These are phyloP conservation scores for Sebastes hubbsi DNA, from an alignment of 2,797 vertebrate genomes.

Conservation along the genomic window DNA sequence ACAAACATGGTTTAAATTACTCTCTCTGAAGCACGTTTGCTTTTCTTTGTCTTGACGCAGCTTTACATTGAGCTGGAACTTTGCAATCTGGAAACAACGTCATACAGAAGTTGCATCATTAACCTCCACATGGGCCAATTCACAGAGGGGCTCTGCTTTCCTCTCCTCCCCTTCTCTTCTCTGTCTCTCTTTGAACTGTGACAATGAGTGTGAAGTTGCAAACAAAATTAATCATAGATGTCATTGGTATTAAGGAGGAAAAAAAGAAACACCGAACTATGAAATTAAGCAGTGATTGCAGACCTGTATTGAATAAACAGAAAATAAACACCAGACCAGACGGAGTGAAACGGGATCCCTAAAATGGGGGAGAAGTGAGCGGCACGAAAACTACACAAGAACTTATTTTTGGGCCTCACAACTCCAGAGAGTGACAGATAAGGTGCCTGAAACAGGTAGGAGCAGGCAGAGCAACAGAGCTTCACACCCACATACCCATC, in stretches of 20 bases:
- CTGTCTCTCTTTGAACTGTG: conserved; percentile 41
- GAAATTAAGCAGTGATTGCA: conserved; percentile 75
- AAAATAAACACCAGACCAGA: conserved; percentile 65
- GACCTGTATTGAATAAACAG: conserved; percentile 67
- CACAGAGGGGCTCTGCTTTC: background rate
- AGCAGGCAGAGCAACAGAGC: conserved; percentile 37
- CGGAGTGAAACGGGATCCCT: conserved; percentile 64
- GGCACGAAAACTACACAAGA: conserved; percentile 23
- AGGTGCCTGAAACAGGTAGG: conserved; percentile 57
- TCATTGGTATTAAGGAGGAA: conserved; percentile 33
- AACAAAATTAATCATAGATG: conserved; percentile 71
- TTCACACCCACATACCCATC: background rate
- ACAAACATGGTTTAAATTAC: conserved; percentile 88
- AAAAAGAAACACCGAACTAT: conserved; percentile 33
- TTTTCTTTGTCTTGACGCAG: conserved; percentile 84
- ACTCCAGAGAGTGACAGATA: conserved; percentile 37
- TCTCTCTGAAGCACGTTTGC: conserved; percentile 79
- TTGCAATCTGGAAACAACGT: conserved; percentile 64
- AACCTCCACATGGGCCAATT: conserved; percentile 35
- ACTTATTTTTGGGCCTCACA: conserved; percentile 60
- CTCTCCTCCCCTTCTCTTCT: background rate
- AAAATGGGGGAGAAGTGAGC: background rate
- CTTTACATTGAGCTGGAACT: conserved; percentile 80
- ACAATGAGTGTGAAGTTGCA: conserved; percentile 62
- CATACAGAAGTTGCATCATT: conserved; percentile 58